phyloP scores from a whole-genome alignment of 2,888 invertebrate species.

The Coleophora deauratella region DNA sequence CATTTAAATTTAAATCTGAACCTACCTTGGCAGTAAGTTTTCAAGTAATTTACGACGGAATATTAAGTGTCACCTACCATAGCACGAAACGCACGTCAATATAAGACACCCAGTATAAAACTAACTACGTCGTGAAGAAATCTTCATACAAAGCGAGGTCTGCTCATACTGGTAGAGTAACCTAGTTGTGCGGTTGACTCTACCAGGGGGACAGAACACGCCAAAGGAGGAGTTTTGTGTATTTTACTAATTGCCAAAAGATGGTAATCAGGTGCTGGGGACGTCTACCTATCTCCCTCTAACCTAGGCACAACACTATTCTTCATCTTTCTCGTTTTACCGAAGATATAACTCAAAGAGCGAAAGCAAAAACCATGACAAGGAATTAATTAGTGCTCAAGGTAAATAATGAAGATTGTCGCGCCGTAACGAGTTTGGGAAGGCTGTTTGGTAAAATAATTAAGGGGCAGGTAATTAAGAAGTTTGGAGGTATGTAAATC shows the following conservation, averaged over 20 bases:
- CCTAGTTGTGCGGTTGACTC: too few relatives aligned
- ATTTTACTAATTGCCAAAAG: slow-evolving; percentile 78
- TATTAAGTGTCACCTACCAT: slow-evolving; percentile 72
- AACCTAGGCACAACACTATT: slow-evolving; percentile 16
- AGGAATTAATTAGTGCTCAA: slow-evolving; percentile 73
- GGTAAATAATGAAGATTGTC: slow-evolving; percentile 74
- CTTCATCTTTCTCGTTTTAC: slow-evolving; percentile 33
- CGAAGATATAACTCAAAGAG: slow-evolving; percentile 64
- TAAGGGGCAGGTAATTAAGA: slow-evolving; percentile 65
- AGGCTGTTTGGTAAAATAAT: slow-evolving; percentile 51
- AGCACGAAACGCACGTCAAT: too few relatives aligned
- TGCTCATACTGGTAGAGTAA: too few relatives aligned
- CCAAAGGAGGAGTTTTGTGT: slow-evolving; percentile 76
- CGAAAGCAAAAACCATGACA: slow-evolving; percentile 74
- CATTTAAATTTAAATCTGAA: slow-evolving; percentile 52
- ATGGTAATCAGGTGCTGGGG: slow-evolving; percentile 71
- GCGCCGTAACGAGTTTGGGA: slow-evolving; percentile 64
- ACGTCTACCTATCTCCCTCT: slow-evolving; percentile 39
- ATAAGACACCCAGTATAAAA: too few relatives aligned
- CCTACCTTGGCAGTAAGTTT: slow-evolving; percentile 66
- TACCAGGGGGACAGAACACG: slow-evolving; percentile 69
- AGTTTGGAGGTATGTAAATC: slow-evolving; percentile 47
- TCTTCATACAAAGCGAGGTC: too few relatives aligned
- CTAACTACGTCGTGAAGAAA: too few relatives aligned
- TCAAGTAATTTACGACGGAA: slow-evolving; percentile 70